Evolutionary conservation across 2,797 vertebrate species (phyloP), one percentile per base, ranked within the genome.

Genomic region (Macroramphosus scolopax): DNA sequence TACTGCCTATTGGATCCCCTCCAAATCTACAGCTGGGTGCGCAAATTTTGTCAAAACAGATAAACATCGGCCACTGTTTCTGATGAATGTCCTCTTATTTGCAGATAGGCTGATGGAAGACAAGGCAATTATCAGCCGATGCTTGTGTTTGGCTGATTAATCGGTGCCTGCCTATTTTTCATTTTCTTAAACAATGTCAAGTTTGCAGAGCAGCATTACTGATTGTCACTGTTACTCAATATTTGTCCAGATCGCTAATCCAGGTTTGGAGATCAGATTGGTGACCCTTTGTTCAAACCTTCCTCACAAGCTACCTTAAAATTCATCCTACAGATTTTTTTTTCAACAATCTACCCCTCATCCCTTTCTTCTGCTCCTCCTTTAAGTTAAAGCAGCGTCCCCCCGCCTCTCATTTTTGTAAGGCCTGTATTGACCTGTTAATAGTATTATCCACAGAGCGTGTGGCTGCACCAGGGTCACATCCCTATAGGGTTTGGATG

Each of bases 401-500:
- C 17, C 29, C 43, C 51, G 56, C 20, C 20, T 15, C 15, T 59
- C 39, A 35, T 34, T 62, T 56, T 69, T 65, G 57, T 64, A 32
- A 14, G 67, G 66, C 45, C 47, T 48, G 51, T 83, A 89, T 88
- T 81, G 86, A 89, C 80, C 77, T 77, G 73, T 77, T 88, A 85
- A 88, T 84, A 75, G 70, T 73, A 83, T 87, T 88, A 85, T 84
- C 79, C 80, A 68, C 68, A 54, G 82, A 83, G 84, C 71, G 78
- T 82, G 86, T 87, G 68, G 77, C 83, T 65, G 81, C 82, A 88
- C 85, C 78, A 85, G 89, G 90, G 76, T 80, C 79, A 77, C 71
- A 66, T 83, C 84, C 75, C 83, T 77, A 41, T 68, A 77, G 77
- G 78, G 65, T 79, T 77, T 47, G 73, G 71, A 73, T 81, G 79